phyloP scores from a whole-genome alignment of 1,140 invertebrate species.

The Leptinotarsa undecemlineata region DNA sequence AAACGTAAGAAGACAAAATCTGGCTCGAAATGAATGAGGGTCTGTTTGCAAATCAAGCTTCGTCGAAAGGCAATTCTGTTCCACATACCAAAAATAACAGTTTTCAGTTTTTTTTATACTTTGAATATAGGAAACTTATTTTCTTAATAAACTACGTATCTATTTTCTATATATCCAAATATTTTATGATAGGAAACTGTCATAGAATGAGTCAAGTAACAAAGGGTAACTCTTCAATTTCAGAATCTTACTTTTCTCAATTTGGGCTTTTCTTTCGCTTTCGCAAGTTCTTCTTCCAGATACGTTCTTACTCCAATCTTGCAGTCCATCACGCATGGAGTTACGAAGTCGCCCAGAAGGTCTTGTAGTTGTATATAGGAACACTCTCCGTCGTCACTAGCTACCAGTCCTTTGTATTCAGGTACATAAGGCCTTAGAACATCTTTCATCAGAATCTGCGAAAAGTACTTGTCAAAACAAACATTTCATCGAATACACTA shows the following conservation, averaged over 20 bases:
- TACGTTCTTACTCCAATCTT: constrained; percentile 95
- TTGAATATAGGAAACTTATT: too few relatives aligned
- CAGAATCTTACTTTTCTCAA: constrained; percentile 70
- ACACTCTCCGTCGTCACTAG: constrained; percentile 79
- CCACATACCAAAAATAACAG: too few relatives aligned
- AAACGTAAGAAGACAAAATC: too few relatives aligned
- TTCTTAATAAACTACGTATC: too few relatives aligned
- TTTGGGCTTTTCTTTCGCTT: constrained; percentile 93
- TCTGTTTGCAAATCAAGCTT: too few relatives aligned
- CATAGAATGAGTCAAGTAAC: background rate
- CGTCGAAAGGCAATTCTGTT: too few relatives aligned
- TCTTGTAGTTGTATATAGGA: constrained; percentile 93
- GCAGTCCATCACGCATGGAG: constrained; percentile 95
- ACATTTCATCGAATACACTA: too few relatives aligned
- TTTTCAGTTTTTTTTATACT: too few relatives aligned
- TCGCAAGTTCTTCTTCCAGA: constrained; percentile 90
- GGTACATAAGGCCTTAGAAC: constrained; percentile 86
- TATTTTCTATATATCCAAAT: too few relatives aligned
- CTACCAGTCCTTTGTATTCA: constrained; percentile 84
- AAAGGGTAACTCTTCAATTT: too few relatives aligned
- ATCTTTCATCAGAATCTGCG: constrained; percentile 83
- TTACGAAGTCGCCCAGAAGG: constrained; percentile 84
- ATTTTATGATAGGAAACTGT: too few relatives aligned
- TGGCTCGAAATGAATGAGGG: too few relatives aligned
- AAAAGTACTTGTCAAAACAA: background rate